phyloP scores from a whole-genome alignment of 2,797 vertebrate genomes.

The Xiphorhynchus erythropygius region DNA sequence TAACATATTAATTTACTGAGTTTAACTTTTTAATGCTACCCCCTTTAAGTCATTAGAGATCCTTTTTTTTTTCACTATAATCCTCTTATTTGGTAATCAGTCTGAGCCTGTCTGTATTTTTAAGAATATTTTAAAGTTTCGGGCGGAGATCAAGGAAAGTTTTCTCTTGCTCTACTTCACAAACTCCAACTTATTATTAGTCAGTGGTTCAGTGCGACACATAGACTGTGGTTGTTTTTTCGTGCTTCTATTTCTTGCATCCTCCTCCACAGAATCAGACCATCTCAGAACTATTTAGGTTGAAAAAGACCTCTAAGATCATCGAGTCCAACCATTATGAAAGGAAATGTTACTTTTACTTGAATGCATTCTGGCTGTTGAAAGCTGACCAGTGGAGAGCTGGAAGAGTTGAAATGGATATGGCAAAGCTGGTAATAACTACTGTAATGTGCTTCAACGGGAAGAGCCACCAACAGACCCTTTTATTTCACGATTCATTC shows the following conservation, averaged over 20 bases:
- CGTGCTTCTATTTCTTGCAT: background rate
- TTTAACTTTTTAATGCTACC: slow-evolving; percentile 53
- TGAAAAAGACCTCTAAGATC: background rate
- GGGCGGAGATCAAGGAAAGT: slow-evolving; percentile 42
- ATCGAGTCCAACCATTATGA: background rate
- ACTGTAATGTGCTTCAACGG: background rate
- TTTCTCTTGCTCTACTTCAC: slow-evolving; percentile 39
- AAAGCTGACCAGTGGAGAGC: background rate
- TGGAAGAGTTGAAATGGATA: background rate
- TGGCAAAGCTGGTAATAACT: background rate
- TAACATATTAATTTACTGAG: slow-evolving; percentile 49
- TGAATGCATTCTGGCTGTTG: background rate
- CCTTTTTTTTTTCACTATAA: slow-evolving; percentile 1
- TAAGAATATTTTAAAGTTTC: background rate
- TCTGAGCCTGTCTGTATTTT: slow-evolving; percentile 29
- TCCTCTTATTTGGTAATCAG: slow-evolving; percentile 67
- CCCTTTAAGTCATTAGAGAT: slow-evolving; percentile 41
- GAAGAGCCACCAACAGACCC: background rate
- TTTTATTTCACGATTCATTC: background rate
- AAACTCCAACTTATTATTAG: background rate
- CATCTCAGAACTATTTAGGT: background rate
- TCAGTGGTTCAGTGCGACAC: background rate
- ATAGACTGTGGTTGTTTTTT: background rate
- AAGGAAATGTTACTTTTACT: background rate
- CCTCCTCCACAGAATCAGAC: background rate